phyloP scores from a whole-genome alignment of 2,888 invertebrate genomes.

The Caenorhabditis japonica region DNA sequence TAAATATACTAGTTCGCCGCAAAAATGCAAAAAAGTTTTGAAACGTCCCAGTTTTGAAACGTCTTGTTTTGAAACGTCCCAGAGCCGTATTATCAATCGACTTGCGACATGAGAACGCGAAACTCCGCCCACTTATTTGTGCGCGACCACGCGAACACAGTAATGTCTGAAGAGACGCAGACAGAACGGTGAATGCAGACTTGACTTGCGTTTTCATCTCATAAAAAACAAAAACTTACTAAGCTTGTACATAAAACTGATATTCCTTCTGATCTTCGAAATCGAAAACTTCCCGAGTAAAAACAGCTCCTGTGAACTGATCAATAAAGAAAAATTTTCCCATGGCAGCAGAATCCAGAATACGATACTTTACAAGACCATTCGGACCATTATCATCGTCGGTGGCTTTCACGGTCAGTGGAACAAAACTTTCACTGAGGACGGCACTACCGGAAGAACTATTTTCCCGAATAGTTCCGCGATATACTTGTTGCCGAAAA shows the following conservation, averaged over 20 bases:
- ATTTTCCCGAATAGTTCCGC: conserved; percentile 86
- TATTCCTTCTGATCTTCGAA: conserved; percentile 82
- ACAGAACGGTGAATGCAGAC: too few species aligned
- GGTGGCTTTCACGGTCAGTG: conserved; percentile 87
- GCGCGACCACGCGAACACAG: too few species aligned
- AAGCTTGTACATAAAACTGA: conserved; percentile 62
- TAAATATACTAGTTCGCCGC: too few species aligned
- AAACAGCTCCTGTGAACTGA: conserved; percentile 88
- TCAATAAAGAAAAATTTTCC: conserved; percentile 85
- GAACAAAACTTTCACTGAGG: conserved; percentile 77
- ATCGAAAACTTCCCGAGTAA: conserved; percentile 85
- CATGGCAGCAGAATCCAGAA: conserved; percentile 80
- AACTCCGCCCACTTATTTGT: too few species aligned
- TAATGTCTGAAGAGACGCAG: too few species aligned
- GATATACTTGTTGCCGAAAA: conserved; percentile 84
- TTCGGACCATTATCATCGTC: conserved; percentile 90
- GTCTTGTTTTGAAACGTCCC: too few species aligned
- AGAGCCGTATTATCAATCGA: too few species aligned
- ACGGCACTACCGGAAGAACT: conserved; percentile 53
- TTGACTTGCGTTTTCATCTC: too few species aligned
- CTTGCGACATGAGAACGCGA: too few species aligned
- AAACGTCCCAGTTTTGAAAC: too few species aligned
- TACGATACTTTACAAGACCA: conserved; percentile 84
- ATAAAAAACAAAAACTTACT: too few species aligned
- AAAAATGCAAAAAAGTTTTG: too few species aligned